A percentile compares a stretch with the other conserved stretches of the same genome.
These are phyloP conservation scores for Ylistrum balloti DNA, from an alignment of 1,140 invertebrate species.

Conservation along the genomic window DNA sequence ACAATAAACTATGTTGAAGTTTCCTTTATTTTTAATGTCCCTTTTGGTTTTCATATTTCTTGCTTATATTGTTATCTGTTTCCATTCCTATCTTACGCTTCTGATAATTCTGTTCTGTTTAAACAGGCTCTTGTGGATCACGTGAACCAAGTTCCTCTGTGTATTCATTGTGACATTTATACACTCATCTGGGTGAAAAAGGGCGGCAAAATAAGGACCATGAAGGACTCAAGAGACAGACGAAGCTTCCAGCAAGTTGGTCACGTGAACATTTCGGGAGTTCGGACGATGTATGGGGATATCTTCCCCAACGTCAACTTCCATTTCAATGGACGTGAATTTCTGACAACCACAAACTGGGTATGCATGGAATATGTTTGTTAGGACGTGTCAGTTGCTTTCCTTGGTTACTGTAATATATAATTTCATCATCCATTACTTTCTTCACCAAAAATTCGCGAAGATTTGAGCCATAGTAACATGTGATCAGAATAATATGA, in stretches of 20 bases:
- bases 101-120: too few species aligned
- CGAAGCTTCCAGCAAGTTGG: background rate
- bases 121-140: background rate
- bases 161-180: background rate
- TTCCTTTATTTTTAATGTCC: too few species aligned
- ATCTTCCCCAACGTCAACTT: background rate
- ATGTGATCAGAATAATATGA: background rate
- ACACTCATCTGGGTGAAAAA: background rate
- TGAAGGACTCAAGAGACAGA: background rate
- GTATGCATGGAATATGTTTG: too few species aligned
- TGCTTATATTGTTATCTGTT: too few species aligned
- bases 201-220: background rate
- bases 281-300: background rate
- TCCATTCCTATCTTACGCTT: too few species aligned
- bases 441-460: too few species aligned
- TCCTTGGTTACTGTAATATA: too few species aligned
- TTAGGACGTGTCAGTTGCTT: too few species aligned
- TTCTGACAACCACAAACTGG: background rate
- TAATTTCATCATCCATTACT: too few species aligned
- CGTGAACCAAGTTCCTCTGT: background rate
- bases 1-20: too few species aligned
- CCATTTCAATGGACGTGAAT: slow-evolving; percentile 8
- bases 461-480: too few species aligned
- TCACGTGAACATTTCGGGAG: background rate
- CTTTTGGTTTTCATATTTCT: too few species aligned